Percentiles rank a stretch among this genome's conserved stretches.
phyloP scores from a whole-genome alignment of 2,113 vertebrate genomes.

The Lophotis ruficrista region DNA sequence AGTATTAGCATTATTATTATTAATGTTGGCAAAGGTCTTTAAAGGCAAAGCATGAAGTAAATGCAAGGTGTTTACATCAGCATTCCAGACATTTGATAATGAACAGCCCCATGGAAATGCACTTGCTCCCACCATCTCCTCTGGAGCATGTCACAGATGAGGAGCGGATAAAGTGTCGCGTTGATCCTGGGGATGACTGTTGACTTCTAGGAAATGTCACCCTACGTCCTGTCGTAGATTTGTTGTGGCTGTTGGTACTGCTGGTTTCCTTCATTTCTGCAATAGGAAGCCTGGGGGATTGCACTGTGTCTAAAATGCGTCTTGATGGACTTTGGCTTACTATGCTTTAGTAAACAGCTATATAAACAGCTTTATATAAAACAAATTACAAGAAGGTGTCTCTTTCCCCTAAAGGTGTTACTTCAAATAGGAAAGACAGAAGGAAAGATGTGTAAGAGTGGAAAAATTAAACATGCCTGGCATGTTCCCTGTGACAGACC shows the following conservation, averaged over 20 bases:
- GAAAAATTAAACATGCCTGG: neutral
- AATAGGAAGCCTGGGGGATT: neutral
- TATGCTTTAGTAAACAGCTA: no score
- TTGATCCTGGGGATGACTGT: neutral
- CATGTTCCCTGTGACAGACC: neutral
- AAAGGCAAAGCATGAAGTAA: conserved; percentile 6
- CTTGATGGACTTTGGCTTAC: neutral
- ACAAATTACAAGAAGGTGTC: neutral
- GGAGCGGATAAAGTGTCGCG: neutral
- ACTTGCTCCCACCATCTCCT: neutral
- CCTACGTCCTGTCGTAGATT: neutral
- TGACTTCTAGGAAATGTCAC: neutral
- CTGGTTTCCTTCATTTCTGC: neutral
- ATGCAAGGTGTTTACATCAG: neutral
- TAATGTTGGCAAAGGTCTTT: conserved; percentile 21
- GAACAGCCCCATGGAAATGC: neutral
- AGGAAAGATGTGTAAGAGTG: neutral
- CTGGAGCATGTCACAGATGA: neutral
- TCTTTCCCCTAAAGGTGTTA: neutral
- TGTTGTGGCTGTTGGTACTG: neutral
- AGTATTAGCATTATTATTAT: conserved; percentile 16
- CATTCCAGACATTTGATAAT: neutral
- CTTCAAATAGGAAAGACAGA: neutral
- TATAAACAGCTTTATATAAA: neutral
- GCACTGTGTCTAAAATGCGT: neutral